Conservation (phyloP, 2,797 vertebrate genomes). For the Adelosebastes latens region DNA sequence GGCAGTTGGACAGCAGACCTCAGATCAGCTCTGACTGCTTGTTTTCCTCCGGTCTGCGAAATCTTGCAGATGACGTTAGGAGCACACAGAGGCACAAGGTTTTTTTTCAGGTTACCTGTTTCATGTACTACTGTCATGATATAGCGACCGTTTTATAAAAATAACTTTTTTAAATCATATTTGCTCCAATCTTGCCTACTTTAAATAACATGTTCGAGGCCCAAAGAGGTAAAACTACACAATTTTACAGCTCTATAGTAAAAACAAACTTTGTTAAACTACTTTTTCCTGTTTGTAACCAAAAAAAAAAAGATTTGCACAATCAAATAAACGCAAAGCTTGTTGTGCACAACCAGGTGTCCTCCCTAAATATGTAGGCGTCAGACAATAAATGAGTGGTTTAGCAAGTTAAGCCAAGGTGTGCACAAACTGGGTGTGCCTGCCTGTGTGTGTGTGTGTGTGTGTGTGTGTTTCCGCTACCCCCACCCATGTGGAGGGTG, state of each 20-base stretch:
- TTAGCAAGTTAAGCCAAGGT: conserved; percentile 77
- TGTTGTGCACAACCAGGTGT: conserved; percentile 35
- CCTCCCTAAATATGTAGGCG: conserved; percentile 38
- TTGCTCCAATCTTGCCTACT: too few species aligned
- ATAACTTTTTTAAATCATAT: too few species aligned
- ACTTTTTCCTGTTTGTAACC: not conserved
- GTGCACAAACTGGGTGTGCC: conserved; percentile 76
- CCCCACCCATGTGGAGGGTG: conserved; percentile 62
- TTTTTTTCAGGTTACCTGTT: too few species aligned
- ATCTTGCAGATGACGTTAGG: too few species aligned
- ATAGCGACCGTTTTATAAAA: too few species aligned
- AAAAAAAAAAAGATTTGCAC: not conserved
- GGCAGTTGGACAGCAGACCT: too few species aligned
- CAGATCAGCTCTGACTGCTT: too few species aligned
- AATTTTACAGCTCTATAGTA: too few species aligned
- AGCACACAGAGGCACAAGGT: too few species aligned
- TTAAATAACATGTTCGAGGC: too few species aligned
- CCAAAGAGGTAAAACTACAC: not conserved
- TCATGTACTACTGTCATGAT: too few species aligned
- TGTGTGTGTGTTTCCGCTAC: conserved; percentile 64
- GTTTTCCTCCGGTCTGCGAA: too few species aligned
- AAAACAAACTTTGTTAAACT: not conserved
- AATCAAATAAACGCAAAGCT: conserved; percentile 7
- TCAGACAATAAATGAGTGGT: conserved; percentile 66
- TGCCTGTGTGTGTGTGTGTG: conserved; percentile 37